Evolutionary conservation across 64 coral and sea anemone species (phyloP), one percentile per base, ranked within the genome.

Genomic region (Pachyseris speciosa): DNA sequence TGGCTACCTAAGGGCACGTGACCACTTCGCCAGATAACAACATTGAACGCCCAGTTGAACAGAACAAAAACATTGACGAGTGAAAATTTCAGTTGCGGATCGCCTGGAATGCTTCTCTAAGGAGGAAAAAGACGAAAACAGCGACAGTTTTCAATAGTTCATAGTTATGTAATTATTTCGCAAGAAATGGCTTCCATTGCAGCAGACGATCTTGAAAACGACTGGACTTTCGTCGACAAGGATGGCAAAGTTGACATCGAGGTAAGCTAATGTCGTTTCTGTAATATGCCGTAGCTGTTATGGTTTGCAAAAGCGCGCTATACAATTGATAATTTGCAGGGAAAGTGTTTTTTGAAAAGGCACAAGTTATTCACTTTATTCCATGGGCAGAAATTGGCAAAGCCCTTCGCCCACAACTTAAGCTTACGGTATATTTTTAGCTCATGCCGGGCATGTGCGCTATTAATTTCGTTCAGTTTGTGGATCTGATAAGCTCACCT

Each of bases 211-310:
- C 26, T 81, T 63, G 77, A 81, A 63, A 81, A 81, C 49, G 77
- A 61, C 22, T 81, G 77, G 77, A 81, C 77, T 39, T 81, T 81
- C 12, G 77, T 81, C 77, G 77, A 81, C 34, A 81, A 24, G 19
- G 77, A 81, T 37, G 77, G 77, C 30, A 60, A 81, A 81, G 33
- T 81, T 41, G 77, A 81, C 53, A 63, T 81, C 7, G 29, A 64
- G 77, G 77, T 81, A 15, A 52, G 69, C 15, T n/a, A 7, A 43
- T 40, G n/a, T 26, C 69, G 37, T 26, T n/a, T n/a, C n/a, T n/a
- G n/a, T n/a, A n/a, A n/a, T n/a, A n/a, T n/a, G n/a, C n/a, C n/a
- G n/a, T n/a, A n/a, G n/a, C n/a, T n/a, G n/a, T n/a, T n/a, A n/a
- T n/a, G n/a, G n/a, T n/a, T n/a, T n/a, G n/a, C n/a, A n/a, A n/a